phyloP scores from a whole-genome alignment of 2,888 invertebrate genomes.

The Hydroisotoma schaefferi region DNA sequence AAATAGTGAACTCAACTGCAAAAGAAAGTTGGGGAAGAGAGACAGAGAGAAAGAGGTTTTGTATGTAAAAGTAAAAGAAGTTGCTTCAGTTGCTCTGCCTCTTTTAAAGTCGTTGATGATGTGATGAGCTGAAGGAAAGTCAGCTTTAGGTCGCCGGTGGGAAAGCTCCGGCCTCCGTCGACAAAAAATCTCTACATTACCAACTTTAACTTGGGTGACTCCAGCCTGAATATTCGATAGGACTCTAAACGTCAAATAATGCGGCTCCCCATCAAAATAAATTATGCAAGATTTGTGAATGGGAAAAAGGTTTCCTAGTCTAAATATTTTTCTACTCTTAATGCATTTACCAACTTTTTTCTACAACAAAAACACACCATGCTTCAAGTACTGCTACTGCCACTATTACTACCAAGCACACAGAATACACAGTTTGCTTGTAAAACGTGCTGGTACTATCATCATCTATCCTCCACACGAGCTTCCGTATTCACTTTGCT shows the following conservation, averaged over 20 bases:
- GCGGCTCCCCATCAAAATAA: conserved; percentile 35
- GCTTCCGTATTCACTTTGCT: conserved; percentile 4
- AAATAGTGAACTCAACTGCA: no score
- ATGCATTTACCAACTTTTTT: conserved; percentile 23
- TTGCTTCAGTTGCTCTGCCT: not conserved
- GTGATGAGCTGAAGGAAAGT: not conserved
- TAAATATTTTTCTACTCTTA: conserved; percentile 34
- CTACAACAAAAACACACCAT: not conserved
- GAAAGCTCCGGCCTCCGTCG: not conserved
- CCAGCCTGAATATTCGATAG: conserved; percentile 9
- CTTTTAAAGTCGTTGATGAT: no score
- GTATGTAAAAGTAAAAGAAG: not conserved
- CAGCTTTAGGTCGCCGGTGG: no score
- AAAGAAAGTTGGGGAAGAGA: no score
- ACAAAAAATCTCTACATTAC: conserved; percentile 6
- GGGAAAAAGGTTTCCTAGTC: conserved; percentile 28
- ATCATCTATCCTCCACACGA: no score
- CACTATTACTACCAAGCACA: no score
- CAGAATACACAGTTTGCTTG: no score
- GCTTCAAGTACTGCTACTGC: not conserved
- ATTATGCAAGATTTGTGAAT: conserved; percentile 34
- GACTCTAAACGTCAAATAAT: conserved; percentile 39
- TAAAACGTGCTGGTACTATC: no score
- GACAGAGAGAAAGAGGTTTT: not conserved
- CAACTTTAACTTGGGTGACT: conserved; percentile 5